Evolutionary conservation across 1,140 invertebrate species (phyloP), one percentile per base, ranked within the genome.

Genomic region (Brachionus calyciflorus): DNA sequence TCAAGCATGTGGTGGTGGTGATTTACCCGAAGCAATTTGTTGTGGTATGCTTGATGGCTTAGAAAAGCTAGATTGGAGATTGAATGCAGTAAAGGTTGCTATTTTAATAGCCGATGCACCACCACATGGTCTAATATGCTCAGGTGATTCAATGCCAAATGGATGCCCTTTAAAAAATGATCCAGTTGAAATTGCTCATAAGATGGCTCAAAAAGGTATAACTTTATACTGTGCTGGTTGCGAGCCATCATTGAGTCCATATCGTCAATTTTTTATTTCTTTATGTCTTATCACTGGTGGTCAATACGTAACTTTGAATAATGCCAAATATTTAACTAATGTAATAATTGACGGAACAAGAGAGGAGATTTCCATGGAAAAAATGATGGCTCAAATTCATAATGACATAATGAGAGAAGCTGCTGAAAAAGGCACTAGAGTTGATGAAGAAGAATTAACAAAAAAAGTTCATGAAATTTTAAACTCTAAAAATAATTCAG

Each of bases 61-160:
- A 7, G 49, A 76, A 44, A 63, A 63, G 10, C 28, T 77, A 28
- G 24, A 48, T 7, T 77, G 76, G 76, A 60, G 76, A 48, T 14
- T 14, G 10, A 37, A 77, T 37, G 76, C 76, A n/a, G 41, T 77
- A 6, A 77, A 77, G 33, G 30, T 63, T 12, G 76, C 41, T 19
- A 24, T 77, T 19, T 48, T 77, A 9, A 77, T 77, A 24, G 57
- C 76, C 40, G 76, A 77, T 48, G 76, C 76, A 24, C 76, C 76
- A 14, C 76, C 76, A 21, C 76, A 77, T 40, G 76, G 76, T 30
- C n/a, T 77, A 46, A 28, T 6, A 14, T 12, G 14, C 14, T n/a
- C 19, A 5, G 76, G 76, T 14, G 76, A 77, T 53, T 41, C 41
- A 9, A 60, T 60, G 26, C 55, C 76, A 19, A 21, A 63, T 1